These are phyloP conservation scores for Notodonta dromedarius DNA, from an alignment of 2,888 invertebrate genomes.

Conservation along the genomic window DNA sequence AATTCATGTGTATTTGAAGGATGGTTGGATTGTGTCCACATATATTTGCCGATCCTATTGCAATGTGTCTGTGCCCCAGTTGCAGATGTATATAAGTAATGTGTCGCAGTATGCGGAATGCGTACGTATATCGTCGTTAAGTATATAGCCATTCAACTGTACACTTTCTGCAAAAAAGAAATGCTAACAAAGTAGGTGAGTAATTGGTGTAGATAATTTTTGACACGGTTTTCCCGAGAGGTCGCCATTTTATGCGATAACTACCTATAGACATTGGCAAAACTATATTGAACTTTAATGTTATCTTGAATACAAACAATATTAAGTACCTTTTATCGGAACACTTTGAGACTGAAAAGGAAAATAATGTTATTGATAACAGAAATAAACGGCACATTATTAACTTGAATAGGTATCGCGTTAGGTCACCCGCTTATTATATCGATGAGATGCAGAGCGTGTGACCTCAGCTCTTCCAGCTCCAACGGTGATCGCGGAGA, in stretches of 20 bases:
- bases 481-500: constrained; percentile 44
- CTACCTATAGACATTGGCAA: not conserved
- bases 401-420: constrained; percentile 40
- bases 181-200: not conserved
- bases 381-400: constrained; percentile 27
- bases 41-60: constrained; percentile 30
- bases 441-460: constrained; percentile 61
- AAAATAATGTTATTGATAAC: constrained; percentile 21
- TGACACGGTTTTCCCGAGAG: too few species aligned
- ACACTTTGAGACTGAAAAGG: constrained; percentile 3
- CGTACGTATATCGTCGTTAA: constrained; percentile 10
- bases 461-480: constrained; percentile 59
- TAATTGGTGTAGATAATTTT: not conserved
- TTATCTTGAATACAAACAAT: not conserved
- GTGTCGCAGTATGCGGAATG: constrained; percentile 21
- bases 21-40: constrained; percentile 9
- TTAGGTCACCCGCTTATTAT: constrained; percentile 70
- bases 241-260: too few species aligned
- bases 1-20: constrained; percentile 11
- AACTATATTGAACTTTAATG: not conserved
- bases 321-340: not conserved
- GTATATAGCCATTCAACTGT: not conserved
- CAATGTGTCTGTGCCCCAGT: constrained; percentile 39
- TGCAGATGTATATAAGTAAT: constrained; percentile 38
- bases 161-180: not conserved